phyloP scores from a whole-genome alignment of 1,140 invertebrate species.

The Melitaea cinxia region DNA sequence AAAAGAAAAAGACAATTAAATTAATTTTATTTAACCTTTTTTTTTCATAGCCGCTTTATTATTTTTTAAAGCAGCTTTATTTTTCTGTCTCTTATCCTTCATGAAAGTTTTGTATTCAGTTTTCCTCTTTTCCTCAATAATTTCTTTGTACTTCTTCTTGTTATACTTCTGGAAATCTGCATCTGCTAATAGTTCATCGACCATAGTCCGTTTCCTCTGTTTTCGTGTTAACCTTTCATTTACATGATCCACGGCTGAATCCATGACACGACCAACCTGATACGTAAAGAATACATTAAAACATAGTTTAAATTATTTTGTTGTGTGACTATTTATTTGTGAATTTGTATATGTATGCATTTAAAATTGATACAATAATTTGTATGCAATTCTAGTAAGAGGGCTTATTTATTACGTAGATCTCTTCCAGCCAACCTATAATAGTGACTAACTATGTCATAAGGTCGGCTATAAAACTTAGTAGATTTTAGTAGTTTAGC shows the following conservation, averaged over 20 bases:
- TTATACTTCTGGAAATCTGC: slow-evolving; percentile 93
- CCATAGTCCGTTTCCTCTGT: slow-evolving; percentile 92
- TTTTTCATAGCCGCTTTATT: slow-evolving; percentile 70
- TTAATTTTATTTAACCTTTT: slow-evolving; percentile 43
- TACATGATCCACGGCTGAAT: slow-evolving; percentile 88
- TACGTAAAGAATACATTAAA: slow-evolving; percentile 49
- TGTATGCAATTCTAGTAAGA: too few species aligned
- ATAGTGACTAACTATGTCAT: too few species aligned
- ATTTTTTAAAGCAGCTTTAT: slow-evolving; percentile 68
- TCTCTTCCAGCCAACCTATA: too few species aligned
- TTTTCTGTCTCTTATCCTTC: slow-evolving; percentile 76
- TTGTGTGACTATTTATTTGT: too few species aligned
- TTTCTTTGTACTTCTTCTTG: slow-evolving; percentile 91
- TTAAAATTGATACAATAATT: too few species aligned
- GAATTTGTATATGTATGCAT: too few species aligned
- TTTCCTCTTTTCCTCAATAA: slow-evolving; percentile 88
- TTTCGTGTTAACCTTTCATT: slow-evolving; percentile 91
- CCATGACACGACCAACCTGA: slow-evolving; percentile 88
- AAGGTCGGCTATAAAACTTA: too few species aligned
- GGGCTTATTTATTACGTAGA: too few species aligned
- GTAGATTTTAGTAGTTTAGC: too few species aligned
- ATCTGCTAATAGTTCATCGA: slow-evolving; percentile 95
- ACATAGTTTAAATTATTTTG: too few species aligned
- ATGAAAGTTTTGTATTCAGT: slow-evolving; percentile 77
- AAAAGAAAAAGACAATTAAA: background rate